phyloP scores from a whole-genome alignment of 1,140 invertebrate species.

The Tribolium castaneum region DNA sequence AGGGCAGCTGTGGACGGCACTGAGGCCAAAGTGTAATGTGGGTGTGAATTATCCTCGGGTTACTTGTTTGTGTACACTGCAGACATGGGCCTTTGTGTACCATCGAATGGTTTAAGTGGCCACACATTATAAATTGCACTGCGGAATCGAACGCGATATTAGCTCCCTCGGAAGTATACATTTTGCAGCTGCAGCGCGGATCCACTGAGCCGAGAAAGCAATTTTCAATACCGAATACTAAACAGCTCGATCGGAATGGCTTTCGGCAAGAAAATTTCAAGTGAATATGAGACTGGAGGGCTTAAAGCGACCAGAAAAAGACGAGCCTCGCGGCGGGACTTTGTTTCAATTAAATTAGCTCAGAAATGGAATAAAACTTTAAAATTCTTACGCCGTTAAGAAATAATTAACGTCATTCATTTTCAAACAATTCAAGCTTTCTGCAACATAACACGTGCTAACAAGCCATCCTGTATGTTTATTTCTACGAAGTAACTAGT shows the following conservation, averaged over 20 bases:
- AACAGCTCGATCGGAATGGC: slow-evolving; percentile 11
- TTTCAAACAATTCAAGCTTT: too few relatives aligned
- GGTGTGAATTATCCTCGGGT: slow-evolving; percentile 22
- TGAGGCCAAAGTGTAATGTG: slow-evolving; percentile 6
- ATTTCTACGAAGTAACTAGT: too few relatives aligned
- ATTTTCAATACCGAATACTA: slow-evolving; percentile 14
- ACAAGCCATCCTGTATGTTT: too few relatives aligned
- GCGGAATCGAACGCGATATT: neutral
- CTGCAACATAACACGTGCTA: too few relatives aligned
- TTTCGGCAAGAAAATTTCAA: neutral
- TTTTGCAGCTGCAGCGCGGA: neutral
- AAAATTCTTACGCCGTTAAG: too few relatives aligned
- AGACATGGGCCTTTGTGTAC: neutral
- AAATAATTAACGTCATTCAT: too few relatives aligned
- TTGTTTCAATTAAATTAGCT: neutral
- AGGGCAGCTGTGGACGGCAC: neutral
- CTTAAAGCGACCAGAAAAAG: neutral
- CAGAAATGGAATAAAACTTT: neutral
- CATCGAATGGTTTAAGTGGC: neutral
- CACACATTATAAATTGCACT: neutral
- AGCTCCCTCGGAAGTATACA: neutral
- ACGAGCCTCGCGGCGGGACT: neutral
- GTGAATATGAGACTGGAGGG: slow-evolving; percentile 7
- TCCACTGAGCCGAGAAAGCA: neutral
- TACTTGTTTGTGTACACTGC: slow-evolving; percentile 16